These are phyloP conservation scores for Piprites chloris DNA, from an alignment of 2,113 vertebrate species.

Conservation along the genomic window DNA sequence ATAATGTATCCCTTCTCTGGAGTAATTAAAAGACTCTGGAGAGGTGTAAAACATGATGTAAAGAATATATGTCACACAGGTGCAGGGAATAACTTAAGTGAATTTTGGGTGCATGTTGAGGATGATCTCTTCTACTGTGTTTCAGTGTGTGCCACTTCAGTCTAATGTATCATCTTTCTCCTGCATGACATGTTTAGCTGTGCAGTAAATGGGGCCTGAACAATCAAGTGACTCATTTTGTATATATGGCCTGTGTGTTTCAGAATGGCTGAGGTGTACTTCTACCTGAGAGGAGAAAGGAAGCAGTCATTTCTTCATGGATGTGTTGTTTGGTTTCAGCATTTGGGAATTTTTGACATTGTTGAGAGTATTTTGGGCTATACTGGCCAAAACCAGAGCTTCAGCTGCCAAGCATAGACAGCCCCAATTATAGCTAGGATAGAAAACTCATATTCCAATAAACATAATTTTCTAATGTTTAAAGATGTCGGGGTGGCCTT, in stretches of 20 bases:
- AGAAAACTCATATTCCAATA: neutral
- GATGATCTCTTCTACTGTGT: neutral
- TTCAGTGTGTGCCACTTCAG: neutral
- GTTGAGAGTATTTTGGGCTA: neutral
- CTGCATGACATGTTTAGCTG: neutral
- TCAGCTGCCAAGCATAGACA: neutral
- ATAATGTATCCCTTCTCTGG: neutral
- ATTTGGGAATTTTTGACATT: neutral
- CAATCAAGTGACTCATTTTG: neutral
- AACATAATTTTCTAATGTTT: neutral
- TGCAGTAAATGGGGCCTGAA: neutral
- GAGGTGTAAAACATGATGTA: neutral
- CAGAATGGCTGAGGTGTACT: neutral
- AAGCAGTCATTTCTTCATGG: neutral
- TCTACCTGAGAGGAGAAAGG: neutral
- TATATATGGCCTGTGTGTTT: neutral
- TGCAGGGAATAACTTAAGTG: neutral
- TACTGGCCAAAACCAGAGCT: neutral
- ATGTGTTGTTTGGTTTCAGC: neutral
- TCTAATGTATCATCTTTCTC: neutral
- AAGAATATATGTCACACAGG: neutral
- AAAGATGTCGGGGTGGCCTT: neutral
- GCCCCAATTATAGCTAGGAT: neutral
- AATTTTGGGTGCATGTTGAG: neutral
- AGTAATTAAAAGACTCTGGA: neutral